Evolutionary conservation across 2,888 invertebrate species (phyloP).

Genomic region (Matsumyia berberina): DNA sequence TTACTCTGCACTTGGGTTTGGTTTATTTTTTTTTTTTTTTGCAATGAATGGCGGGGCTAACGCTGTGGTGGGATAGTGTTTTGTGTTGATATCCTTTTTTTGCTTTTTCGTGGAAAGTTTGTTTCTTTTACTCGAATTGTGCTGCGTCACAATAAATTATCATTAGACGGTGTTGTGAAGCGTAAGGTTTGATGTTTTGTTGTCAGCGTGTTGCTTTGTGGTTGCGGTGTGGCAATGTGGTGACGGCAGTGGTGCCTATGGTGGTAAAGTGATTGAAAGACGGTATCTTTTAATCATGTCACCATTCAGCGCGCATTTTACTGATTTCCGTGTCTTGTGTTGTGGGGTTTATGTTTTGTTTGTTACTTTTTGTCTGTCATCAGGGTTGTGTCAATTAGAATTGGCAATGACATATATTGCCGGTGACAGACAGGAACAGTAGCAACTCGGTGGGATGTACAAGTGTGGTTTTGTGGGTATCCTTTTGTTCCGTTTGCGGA

Average conservation of each 20-base stretch:
- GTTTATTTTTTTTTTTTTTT: slow-evolving; percentile 22
- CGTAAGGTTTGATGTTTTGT: slow-evolving; percentile 60
- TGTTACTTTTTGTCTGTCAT: background rate
- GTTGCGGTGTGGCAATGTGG: slow-evolving; percentile 19
- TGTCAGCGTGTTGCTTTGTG: slow-evolving; percentile 59
- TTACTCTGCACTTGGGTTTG: slow-evolving; percentile 12
- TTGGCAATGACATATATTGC: slow-evolving; percentile 34
- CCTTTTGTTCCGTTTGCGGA: slow-evolving; percentile 1
- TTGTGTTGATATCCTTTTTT: slow-evolving; percentile 45
- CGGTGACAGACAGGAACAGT: slow-evolving; percentile 5
- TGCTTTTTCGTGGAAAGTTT: slow-evolving; percentile 15
- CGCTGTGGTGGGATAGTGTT: slow-evolving; percentile 33
- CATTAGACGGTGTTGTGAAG: slow-evolving; percentile 68
- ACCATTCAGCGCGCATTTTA: slow-evolving; percentile 41
- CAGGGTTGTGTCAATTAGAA: slow-evolving; percentile 25
- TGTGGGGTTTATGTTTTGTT: background rate
- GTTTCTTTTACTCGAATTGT: slow-evolving; percentile 40
- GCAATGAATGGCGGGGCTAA: slow-evolving; percentile 35
- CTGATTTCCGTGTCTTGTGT: slow-evolving; percentile 42
- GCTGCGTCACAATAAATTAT: slow-evolving; percentile 71
- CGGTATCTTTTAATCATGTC: slow-evolving; percentile 56
- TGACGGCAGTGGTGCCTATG: background rate
- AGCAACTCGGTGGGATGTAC: background rate
- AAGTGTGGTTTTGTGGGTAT: slow-evolving; percentile 2
- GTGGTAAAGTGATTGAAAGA: slow-evolving; percentile 44